Evolutionary conservation across 2,797 vertebrate genomes (phyloP).

Genomic region (Diglossa cyanea): DNA sequence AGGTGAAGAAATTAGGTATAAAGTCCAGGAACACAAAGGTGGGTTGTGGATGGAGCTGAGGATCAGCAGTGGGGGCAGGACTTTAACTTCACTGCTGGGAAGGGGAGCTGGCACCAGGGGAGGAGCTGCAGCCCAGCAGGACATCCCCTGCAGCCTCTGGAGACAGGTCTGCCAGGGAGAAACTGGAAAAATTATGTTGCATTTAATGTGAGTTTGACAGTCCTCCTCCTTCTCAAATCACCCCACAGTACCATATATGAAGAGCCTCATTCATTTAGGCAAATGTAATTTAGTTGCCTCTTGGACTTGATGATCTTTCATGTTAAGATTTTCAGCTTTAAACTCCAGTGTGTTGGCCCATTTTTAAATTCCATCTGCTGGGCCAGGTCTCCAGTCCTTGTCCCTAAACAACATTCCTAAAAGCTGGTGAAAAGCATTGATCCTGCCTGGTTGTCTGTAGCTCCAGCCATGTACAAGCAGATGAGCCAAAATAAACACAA

Average conservation of each 20-base stretch:
- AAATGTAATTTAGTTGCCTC: background rate
- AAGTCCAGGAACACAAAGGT: background rate
- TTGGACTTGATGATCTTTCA: background rate
- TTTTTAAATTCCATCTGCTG: background rate
- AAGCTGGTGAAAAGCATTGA: conserved; percentile 37
- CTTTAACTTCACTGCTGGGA: background rate
- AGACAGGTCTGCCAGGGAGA: background rate
- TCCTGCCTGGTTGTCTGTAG: background rate
- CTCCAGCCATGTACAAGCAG: background rate
- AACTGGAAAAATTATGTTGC: background rate
- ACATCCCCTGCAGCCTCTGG: background rate
- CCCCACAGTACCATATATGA: background rate
- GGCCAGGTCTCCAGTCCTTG: background rate
- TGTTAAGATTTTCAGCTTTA: background rate
- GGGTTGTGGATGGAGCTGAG: background rate
- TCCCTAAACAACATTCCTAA: background rate
- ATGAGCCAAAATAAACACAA: conserved; percentile 56
- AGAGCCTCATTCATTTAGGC: background rate
- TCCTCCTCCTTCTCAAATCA: background rate
- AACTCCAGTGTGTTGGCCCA: background rate
- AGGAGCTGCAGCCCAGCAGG: background rate
- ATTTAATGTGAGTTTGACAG: background rate
- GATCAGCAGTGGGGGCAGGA: background rate
- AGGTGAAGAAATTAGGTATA: background rate
- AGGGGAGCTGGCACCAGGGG: background rate